Evolutionary conservation across 2,797 vertebrate species (phyloP), one percentile per base, ranked within the genome.

Genomic region (Amniataba percoides): DNA sequence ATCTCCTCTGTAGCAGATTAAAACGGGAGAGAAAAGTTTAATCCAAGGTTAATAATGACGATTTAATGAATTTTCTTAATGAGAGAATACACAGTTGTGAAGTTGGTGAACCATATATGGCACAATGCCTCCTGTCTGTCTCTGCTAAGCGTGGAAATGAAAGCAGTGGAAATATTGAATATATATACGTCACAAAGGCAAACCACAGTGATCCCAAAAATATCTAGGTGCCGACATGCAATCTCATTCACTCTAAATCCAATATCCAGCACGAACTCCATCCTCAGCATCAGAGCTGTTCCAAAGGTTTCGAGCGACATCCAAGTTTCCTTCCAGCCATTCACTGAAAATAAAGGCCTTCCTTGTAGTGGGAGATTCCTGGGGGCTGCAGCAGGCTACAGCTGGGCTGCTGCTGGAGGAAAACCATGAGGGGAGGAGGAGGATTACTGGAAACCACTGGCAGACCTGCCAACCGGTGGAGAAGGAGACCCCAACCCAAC

Each of bases 381-480:
- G 85, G 86, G 82, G 88, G 83, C 77, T 81, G 78, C 80, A 82
- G 83, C 71, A 83, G 84, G 85, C 87, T 91, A 87, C 58, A 88
- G 84, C 84, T 90, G 87, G 89, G 55, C 91, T 90, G 90, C 88
- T 79, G 82, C 83, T 83, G 84, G 71, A 92, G 89, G 81, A 89
- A 92, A 94, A 92, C 86, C 87, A 81, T 81, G 88, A 91, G 82
- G 86, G 89, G 90, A 92, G 93, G 91, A 85, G 93, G 83, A 86
- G 86, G 74, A 87, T 94, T 94, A 94, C 94, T 92, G 94, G 94
- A 94, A 94, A 92, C 83, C 86, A 80, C 81, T 88, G 88, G 92
- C 80, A 89, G 83, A 76, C 69, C 82, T 91, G 83, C 88, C 89
- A 91, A 84, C 80, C 53, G 68, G 67, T 39, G 62, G 75, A 82